Percentiles rank a stretch among this genome's conserved stretches.
Conservation (phyloP, 2,797 vertebrate species). For the Setipinna tenuifilis region DNA sequence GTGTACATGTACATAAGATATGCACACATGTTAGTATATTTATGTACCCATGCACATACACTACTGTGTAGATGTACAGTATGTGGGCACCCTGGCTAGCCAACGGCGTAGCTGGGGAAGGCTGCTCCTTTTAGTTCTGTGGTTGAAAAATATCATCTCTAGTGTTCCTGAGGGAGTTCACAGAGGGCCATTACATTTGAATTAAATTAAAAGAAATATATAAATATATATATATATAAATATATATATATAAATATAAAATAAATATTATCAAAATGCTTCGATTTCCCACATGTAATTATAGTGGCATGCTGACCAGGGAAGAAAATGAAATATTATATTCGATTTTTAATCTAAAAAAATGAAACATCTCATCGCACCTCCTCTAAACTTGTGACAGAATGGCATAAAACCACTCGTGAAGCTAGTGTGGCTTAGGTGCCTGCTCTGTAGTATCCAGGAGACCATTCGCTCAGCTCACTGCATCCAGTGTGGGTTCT, state of each 20-base stretch:
- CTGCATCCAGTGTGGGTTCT: not conserved
- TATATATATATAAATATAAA: not conserved
- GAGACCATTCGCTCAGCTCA: not conserved
- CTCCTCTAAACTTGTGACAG: conserved; percentile 42
- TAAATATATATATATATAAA: not conserved
- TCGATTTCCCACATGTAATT: conserved; percentile 31
- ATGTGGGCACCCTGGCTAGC: conserved; percentile 55
- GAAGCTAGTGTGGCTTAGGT: conserved; percentile 31
- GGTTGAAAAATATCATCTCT: conserved; percentile 54
- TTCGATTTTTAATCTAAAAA: conserved; percentile 33
- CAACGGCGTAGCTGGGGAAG: conserved; percentile 22
- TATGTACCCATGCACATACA: conserved; percentile 63
- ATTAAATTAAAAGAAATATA: conserved; percentile 32
- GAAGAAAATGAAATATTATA: conserved; percentile 44
- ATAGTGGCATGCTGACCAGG: conserved; percentile 49
- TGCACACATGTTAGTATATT: conserved; percentile 60
- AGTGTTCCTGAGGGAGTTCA: conserved; percentile 39
- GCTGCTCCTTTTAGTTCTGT: conserved; percentile 54
- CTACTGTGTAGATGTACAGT: conserved; percentile 58
- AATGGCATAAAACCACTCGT: conserved; percentile 45
- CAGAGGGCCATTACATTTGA: conserved; percentile 34
- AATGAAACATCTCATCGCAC: conserved; percentile 35
- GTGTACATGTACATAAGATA: conserved; percentile 58
- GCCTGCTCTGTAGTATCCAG: conserved; percentile 35
- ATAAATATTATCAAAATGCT: conserved; percentile 48